A percentile compares a stretch with the other conserved stretches of the same genome.
These are phyloP conservation scores for Rhineura floridana DNA, from an alignment of 2,113 vertebrate genomes.

Conservation along the genomic window DNA sequence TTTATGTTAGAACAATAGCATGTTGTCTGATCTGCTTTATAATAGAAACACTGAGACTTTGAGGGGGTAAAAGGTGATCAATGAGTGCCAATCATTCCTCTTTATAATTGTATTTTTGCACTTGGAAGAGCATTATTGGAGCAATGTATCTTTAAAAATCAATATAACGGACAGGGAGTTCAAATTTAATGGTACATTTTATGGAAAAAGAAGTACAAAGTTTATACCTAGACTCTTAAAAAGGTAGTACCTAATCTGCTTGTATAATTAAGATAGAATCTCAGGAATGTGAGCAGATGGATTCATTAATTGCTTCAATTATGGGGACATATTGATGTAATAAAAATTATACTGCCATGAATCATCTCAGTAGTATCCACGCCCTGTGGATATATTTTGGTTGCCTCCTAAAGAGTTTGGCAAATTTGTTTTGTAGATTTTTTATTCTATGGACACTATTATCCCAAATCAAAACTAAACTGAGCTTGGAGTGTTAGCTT, in stretches of 20 bases:
- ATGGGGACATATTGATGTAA: slow-evolving; percentile 23
- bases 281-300: slow-evolving; percentile 57
- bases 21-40: fast-evolving
- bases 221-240: slow-evolving; percentile 1
- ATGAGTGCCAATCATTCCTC: not conserved
- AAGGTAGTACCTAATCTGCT: not conserved
- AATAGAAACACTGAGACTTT: not conserved
- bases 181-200: not conserved
- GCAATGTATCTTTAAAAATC: slow-evolving; percentile 3
- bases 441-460: not conserved
- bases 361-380: slow-evolving; percentile 38
- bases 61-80: not conserved
- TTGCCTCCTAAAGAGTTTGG: slow-evolving; percentile 10
- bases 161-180: slow-evolving; percentile 6
- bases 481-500: slow-evolving; percentile 3
- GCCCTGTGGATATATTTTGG: not conserved
- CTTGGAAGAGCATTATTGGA: not conserved
- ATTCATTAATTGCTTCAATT: slow-evolving; percentile 52
- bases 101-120: slow-evolving; percentile 35
- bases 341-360: slow-evolving; percentile 41
- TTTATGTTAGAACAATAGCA: slow-evolving; percentile 22
- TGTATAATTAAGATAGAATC: slow-evolving; percentile 43
- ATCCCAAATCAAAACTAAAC: slow-evolving; percentile 18
- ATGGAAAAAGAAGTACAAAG: slow-evolving; percentile 4
- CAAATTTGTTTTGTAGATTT: slow-evolving; percentile 19